Conservation (phyloP, 2,888 invertebrate species). For the Helobdella robusta region DNA sequence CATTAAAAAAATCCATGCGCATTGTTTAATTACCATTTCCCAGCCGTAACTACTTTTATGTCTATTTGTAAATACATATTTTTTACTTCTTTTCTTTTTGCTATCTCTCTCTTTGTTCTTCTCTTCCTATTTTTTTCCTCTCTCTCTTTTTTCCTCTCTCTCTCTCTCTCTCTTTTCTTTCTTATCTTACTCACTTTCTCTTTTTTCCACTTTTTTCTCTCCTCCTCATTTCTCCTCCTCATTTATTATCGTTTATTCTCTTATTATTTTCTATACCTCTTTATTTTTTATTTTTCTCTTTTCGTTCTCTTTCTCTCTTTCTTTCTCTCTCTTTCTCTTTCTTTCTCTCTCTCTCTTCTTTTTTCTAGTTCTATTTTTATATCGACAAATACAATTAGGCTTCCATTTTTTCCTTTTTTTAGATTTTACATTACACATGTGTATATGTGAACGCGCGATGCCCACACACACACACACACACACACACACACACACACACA, state of each 20-base stretch:
- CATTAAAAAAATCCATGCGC: background rate
- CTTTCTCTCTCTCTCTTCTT: background rate
- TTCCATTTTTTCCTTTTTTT: background rate
- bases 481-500: slow-evolving; percentile 3
- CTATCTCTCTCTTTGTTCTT: background rate
- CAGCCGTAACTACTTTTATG: no score
- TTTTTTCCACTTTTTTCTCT: background rate
- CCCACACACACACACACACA: background rate
- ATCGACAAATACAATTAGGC: slow-evolving; percentile 48
- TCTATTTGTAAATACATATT: no score
- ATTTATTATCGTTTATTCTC: background rate
- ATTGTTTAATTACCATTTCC: no score
- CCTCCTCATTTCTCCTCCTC: background rate
- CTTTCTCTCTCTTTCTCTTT: background rate
- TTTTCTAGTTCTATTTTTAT: background rate
- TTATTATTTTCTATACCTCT: background rate
- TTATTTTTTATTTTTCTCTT: background rate
- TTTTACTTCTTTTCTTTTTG: background rate
- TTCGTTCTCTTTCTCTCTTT: no score
- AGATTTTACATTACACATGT: background rate
- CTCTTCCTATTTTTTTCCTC: background rate
- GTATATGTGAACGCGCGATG: no score
- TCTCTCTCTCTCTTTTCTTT: background rate
- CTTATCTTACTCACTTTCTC: background rate
- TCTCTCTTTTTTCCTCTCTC: background rate